These are phyloP conservation scores for Ommatoiulus sabulosus DNA, from an alignment of 2,888 invertebrate species.

Conservation along the genomic window DNA sequence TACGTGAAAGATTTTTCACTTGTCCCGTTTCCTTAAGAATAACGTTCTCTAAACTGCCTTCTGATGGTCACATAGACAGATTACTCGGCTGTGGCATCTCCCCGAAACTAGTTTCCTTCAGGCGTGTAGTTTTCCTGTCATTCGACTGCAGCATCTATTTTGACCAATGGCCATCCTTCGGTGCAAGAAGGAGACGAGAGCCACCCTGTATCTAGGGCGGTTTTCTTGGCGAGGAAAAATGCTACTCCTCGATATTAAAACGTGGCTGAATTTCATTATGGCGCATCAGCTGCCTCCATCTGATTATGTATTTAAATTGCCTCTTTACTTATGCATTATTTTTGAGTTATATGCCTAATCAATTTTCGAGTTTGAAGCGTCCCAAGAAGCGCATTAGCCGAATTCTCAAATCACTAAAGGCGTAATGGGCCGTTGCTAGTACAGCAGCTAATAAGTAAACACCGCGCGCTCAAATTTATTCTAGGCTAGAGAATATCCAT, in stretches of 20 bases:
- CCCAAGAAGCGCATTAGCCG: conserved; percentile 43
- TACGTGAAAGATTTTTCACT: too few species aligned
- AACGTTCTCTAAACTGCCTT: too few species aligned
- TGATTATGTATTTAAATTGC: conserved; percentile 40
- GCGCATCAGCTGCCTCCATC: conserved; percentile 40
- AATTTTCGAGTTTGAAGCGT: conserved; percentile 40
- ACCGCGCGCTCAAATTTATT: not conserved
- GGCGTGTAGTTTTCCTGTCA: too few species aligned
- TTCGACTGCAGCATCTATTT: not conserved
- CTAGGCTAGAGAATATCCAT: not conserved
- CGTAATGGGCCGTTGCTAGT: conserved; percentile 31
- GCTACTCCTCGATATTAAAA: not conserved
- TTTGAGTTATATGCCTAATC: conserved; percentile 39
- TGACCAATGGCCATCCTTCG: not conserved
- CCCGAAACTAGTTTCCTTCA: too few species aligned
- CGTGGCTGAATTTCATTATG: conserved; percentile 36
- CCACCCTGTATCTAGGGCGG: not conserved
- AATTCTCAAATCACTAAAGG: conserved; percentile 39
- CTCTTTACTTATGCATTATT: conserved; percentile 43
- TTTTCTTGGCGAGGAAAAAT: not conserved
- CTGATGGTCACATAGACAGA: too few species aligned
- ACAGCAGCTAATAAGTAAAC: conserved; percentile 43
- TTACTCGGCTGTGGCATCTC: too few species aligned
- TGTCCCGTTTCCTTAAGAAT: too few species aligned
- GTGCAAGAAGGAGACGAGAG: not conserved